phyloP scores from a whole-genome alignment of 2,888 invertebrate genomes.

The Yponomeuta plumbellus region DNA sequence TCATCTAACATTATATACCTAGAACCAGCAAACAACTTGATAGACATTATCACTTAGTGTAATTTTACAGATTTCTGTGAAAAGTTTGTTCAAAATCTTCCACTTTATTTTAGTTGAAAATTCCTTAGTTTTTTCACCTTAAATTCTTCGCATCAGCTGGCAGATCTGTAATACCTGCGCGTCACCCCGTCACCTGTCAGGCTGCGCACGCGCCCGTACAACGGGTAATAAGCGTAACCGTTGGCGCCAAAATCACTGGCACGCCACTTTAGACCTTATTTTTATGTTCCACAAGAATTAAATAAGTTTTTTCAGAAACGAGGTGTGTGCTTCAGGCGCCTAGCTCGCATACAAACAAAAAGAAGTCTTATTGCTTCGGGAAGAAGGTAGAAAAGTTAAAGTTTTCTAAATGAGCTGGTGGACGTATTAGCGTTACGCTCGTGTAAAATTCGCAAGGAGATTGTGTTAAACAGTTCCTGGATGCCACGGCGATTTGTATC shows the following conservation, averaged over 20 bases:
- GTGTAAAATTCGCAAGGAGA: not conserved
- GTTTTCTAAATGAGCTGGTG: not conserved
- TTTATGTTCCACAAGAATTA: not conserved
- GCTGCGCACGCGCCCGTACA: not conserved
- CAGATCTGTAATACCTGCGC: not conserved
- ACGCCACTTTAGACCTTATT: not conserved
- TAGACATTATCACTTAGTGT: too few relatives aligned
- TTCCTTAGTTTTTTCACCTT: too few relatives aligned
- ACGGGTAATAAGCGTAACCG: not conserved
- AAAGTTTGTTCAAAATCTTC: too few relatives aligned
- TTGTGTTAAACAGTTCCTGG: not conserved
- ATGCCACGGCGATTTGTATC: not conserved
- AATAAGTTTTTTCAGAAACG: not conserved
- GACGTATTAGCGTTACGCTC: not conserved
- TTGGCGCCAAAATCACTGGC: not conserved
- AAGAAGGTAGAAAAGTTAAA: not conserved
- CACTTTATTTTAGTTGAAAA: too few relatives aligned
- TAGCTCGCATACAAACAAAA: not conserved
- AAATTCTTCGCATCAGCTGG: too few relatives aligned
- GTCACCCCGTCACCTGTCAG: not conserved
- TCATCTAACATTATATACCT: too few relatives aligned
- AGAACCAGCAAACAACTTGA: too few relatives aligned
- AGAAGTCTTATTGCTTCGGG: not conserved
- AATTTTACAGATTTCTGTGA: too few relatives aligned
- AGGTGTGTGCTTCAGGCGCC: not conserved